A percentile compares a stretch with the other conserved stretches of the same genome.
phyloP scores from a whole-genome alignment of 2,888 invertebrate species.

The Agrochola lychnidis region DNA sequence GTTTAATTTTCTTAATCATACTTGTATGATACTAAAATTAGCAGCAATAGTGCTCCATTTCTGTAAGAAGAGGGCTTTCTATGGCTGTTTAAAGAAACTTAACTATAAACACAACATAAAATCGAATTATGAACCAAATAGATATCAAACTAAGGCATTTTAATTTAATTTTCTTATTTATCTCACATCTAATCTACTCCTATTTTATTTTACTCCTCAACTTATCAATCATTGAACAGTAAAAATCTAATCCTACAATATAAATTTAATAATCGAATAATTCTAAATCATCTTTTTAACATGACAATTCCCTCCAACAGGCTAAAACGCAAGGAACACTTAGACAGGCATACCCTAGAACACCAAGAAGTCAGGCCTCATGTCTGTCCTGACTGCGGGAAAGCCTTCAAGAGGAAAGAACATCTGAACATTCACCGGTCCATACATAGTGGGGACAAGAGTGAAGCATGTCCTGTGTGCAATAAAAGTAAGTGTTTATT shows the following conservation, averaged over 20 bases:
- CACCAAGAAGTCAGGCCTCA: constrained; percentile 94
- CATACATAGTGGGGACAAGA: constrained; percentile 95
- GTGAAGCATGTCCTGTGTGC: constrained; percentile 93
- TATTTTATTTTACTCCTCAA: background rate
- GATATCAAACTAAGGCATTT: background rate
- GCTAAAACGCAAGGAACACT: constrained; percentile 94
- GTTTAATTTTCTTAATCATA: constrained; percentile 14
- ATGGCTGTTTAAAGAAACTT: background rate
- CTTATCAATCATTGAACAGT: background rate
- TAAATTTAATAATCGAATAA: background rate
- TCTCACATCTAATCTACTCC: no score
- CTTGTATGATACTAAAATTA: background rate
- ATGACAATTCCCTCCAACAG: constrained; percentile 66
- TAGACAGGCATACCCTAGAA: constrained; percentile 94
- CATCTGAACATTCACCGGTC: constrained; percentile 95
- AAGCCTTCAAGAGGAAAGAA: constrained; percentile 95
- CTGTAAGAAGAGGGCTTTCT: background rate
- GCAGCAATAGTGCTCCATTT: background rate
- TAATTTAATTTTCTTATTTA: background rate
- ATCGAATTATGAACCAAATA: background rate
- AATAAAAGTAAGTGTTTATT: constrained; percentile 89
- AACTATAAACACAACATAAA: background rate
- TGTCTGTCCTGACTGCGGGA: constrained; percentile 93
- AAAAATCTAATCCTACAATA: background rate
- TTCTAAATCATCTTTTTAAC: background rate